These are phyloP conservation scores for Pogona vitticeps DNA, from an alignment of 2,113 vertebrate species.

Conservation along the genomic window DNA sequence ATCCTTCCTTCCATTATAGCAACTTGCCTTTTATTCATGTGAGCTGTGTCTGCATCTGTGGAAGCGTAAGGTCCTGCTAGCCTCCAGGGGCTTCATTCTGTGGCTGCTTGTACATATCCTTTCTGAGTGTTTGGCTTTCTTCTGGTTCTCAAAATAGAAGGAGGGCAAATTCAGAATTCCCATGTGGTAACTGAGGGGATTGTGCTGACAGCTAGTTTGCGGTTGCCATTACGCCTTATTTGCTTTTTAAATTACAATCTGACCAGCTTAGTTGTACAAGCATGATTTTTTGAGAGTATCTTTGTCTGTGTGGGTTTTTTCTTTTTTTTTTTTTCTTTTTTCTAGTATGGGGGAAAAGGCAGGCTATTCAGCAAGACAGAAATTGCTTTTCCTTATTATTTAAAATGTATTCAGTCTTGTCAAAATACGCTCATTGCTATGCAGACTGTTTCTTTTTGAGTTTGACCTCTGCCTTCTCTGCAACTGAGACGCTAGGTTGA, in stretches of 20 bases:
- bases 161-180: constrained; percentile 67
- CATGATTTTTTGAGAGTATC: constrained; percentile 61
- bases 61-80: background rate
- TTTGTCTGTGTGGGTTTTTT: constrained; percentile 57
- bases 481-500: constrained; percentile 60
- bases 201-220: constrained; percentile 61
- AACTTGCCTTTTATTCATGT: background rate
- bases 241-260: constrained; percentile 72
- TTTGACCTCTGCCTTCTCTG: constrained; percentile 57
- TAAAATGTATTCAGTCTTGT: constrained; percentile 62
- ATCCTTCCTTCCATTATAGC: background rate
- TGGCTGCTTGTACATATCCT: constrained; percentile 53
- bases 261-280: constrained; percentile 51
- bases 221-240: constrained; percentile 68
- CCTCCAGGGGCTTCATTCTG: constrained; percentile 12
- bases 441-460: constrained; percentile 56
- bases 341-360: constrained; percentile 55
- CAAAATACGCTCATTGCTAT: constrained; percentile 63
- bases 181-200: constrained; percentile 57
- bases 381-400: constrained; percentile 66
- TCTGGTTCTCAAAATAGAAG: constrained; percentile 63
- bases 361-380: constrained; percentile 54
- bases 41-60: too few relatives aligned
- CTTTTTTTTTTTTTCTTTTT: too few relatives aligned
- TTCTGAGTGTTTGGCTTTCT: constrained; percentile 53